phyloP scores from a whole-genome alignment of 2,797 vertebrate genomes.

The Australoheros facetus region DNA sequence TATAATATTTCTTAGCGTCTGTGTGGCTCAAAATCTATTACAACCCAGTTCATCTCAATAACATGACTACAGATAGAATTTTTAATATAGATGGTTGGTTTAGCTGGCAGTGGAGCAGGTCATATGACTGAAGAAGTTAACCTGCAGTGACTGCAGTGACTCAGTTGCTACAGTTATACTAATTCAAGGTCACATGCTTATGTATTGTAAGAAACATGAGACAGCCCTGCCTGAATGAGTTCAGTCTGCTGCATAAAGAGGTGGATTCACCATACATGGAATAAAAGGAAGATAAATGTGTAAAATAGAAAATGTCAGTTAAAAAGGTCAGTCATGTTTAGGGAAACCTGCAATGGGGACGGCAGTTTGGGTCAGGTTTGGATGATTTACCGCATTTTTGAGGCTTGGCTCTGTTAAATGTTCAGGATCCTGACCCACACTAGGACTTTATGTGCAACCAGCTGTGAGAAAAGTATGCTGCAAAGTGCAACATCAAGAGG shows the following conservation, averaged over 20 bases:
- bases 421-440: not conserved
- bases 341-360: not conserved
- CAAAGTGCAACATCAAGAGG: not conserved
- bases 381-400: not conserved
- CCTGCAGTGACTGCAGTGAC: not conserved
- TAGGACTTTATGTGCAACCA: not conserved
- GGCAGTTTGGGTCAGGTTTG: not conserved
- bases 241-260: not conserved
- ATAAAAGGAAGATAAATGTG: not conserved
- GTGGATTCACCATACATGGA: not conserved
- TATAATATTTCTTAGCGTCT: not conserved
- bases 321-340: conserved; percentile 5
- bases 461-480: not conserved
- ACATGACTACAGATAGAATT: not conserved
- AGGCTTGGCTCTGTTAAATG: not conserved
- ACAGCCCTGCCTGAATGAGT: not conserved
- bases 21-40: not conserved
- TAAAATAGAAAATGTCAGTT: conserved; percentile 6
- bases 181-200: not conserved
- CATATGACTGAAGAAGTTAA: too few species aligned
- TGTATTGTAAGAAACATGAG: conserved; percentile 1
- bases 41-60: not conserved
- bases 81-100: fast-evolving
- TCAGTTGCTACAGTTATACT: not conserved
- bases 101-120: not conserved